Base-by-base conservation (phyloP, 2,797 vertebrate genomes). In the Sebastolobus altivelis region DNA sequence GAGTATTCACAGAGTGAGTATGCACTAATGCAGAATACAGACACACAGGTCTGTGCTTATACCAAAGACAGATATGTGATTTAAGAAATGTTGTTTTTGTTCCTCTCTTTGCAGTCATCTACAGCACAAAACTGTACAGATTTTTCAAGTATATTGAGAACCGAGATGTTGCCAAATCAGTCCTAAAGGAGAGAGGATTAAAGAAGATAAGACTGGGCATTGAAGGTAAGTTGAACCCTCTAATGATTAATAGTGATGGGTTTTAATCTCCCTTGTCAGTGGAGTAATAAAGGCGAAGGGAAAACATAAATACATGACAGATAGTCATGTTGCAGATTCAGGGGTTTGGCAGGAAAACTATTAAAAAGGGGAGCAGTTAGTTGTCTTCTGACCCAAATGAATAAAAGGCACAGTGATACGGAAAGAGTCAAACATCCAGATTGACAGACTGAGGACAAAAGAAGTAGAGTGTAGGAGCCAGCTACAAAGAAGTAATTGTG, bases 61-160 rank as follows among this genome's bases (percentile, higher is more conserved):
- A 62, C 14, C 0, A 31, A 52, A 9, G 35, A 77, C 1, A n/a
- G 14, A 43, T 25, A 2, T 59, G 20, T 67, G 3, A 22, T 27
- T 27, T 46, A 20, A 56, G 7, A 58, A 46, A 29, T 58, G 2
- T 43, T 70, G 7, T 59, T n/a, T 82, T 62, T 61, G 29, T 84
- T 84, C 71, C 87, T 89, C 70, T 92, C 61, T 83, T 91, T 90
- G 29, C 92, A 99, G 99, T 99, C 92, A 99, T 99, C 93, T 99
- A 99, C 97, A 99, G 98, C 94, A 99, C 99, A 22, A 99, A 99
- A 95, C 95, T 99, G 82, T 99, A 99, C 88, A 95, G 99, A 89
- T 99, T 99, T 96, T 99, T 99, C 95, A 99, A 99, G 92, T 99
- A 99, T 86, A 99, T 99, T 69, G 99, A 99, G 94, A 99, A 99